Evolutionary conservation across 2,797 vertebrate species (phyloP), one percentile per base, ranked within the genome.

Genomic region (Micropoecilia bifurca): DNA sequence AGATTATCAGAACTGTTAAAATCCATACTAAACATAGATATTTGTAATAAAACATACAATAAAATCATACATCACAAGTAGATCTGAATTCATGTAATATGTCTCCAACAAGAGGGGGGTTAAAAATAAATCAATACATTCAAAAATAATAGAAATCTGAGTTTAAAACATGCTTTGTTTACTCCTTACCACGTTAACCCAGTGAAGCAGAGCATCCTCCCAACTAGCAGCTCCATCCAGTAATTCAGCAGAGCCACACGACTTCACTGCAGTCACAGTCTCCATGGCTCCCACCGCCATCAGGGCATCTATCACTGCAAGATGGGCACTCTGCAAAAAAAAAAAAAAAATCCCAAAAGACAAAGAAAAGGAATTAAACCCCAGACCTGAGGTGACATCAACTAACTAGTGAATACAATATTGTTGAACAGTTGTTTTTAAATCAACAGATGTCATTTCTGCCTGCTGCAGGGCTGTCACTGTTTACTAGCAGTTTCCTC

Each of bases 231-330:
- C 91, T 85, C 87, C 91, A 13, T 94, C 93, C 82, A 94, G 90
- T 46, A 95, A 92, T 75, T 95, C 94, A 0, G 85, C 87, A 16
- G 91, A 93, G 12, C 90, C 85, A 20, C 94, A 88, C 12, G 90
- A 88, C 20, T 91, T 96, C 77, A 91, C 93, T 0, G 91, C 92
- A 80, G 93, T 91, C 81, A 97, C 93, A 59, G 95, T 96, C 92
- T 97, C 97, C 82, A 96, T 94, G 85, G 96, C 96, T 76, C 96
- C 97, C 83, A 96, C 88, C 0, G 93, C 90, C 97, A 98, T 98
- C 90, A 98, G 92, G 50, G 96, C 95, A 69, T 98, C 97, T 0
- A 98, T 98, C 91, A 98, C 87, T 28, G 96, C 96, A 76, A 98
- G 92, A 92, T 98, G 97, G 80, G 97, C 96, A 81, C 94, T 96